Evolutionary conservation across 2,888 invertebrate species (phyloP), one percentile per base, ranked within the genome.

Genomic region (Amblyteles armatorius): DNA sequence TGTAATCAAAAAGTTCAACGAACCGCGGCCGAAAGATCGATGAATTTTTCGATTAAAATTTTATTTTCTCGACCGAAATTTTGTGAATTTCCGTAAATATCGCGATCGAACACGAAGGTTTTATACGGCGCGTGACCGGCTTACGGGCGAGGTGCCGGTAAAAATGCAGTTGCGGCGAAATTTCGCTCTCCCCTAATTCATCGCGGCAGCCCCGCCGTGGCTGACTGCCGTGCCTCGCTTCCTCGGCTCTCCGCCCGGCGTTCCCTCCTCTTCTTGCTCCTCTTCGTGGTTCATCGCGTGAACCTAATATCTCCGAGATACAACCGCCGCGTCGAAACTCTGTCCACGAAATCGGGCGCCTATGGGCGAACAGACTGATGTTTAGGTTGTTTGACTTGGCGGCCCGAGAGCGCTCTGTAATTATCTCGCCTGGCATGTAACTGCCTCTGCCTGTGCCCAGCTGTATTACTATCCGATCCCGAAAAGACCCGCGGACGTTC

Each of bases 361-460:
- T 84, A 87, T 87, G 86, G 81, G 78, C 84, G 85, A 83, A 88
- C 88, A 87, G 88, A 84, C 90, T 89, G 92, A 92, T 92, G 92
- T 92, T 93, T 92, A 92, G 92, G 92, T 93, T 93, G 93, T 93
- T 93, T 93, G 93, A 93, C 92, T 93, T 93, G 92, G 93, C 93
- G 93, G 93, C 88, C 90, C 89, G 88, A 90, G 85, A 90, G 92
- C 92, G 92, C 93, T 92, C 92, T 93, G 93, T 93, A 93, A 93
- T 93, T 93, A 93, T 93, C 93, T 92, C 93, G 92, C 93, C 93
- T 93, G 92, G 92, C 92, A 91, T 92, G 91, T 92, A 92, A 92
- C 92, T 93, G 91, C 91, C 74, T 76, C 76, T 13, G 63, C 63
- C 29, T 79, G 67, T 90, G 90, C 90, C 91, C 90, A 92, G 91